Percentiles rank a stretch among this genome's conserved stretches.
phyloP scores from a whole-genome alignment of 2,797 vertebrate genomes.

The Lutjanus argentimaculatus region DNA sequence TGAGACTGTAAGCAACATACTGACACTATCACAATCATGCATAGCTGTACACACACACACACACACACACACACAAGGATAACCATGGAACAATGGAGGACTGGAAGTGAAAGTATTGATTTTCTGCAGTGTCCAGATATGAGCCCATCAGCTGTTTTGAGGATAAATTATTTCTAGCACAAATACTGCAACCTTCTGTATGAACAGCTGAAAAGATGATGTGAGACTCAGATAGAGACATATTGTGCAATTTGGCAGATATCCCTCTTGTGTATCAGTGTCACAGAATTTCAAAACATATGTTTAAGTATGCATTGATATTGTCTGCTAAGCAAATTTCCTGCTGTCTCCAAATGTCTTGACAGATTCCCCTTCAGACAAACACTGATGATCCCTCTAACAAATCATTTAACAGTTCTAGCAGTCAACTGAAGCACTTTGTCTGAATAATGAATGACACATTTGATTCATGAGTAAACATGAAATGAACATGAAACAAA shows the following conservation, averaged over 20 bases:
- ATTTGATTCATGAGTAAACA: neutral
- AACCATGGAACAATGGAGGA: slow-evolving; percentile 22
- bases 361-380: neutral
- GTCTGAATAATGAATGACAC: neutral
- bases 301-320: slow-evolving; percentile 14
- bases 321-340: slow-evolving; percentile 8
- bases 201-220: neutral
- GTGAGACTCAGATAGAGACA: slow-evolving; percentile 10
- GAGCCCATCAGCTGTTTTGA: slow-evolving; percentile 45
- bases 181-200: slow-evolving; percentile 18
- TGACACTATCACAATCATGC: slow-evolving; percentile 14
- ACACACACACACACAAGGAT: neutral
- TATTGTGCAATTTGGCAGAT: slow-evolving; percentile 27
- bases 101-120: slow-evolving; percentile 56
- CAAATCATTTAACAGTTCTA: neutral
- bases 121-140: slow-evolving; percentile 34
- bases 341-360: neutral
- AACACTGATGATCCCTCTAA: neutral
- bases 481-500: neutral
- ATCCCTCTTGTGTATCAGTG: slow-evolving; percentile 14
- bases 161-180: slow-evolving; percentile 36
- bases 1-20: slow-evolving; percentile 1
- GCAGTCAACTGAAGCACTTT: neutral
- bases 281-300: slow-evolving; percentile 11
- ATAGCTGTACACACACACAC: neutral